Conservation (phyloP, 2,888 invertebrate species). For the Amphiduros pacificus region DNA sequence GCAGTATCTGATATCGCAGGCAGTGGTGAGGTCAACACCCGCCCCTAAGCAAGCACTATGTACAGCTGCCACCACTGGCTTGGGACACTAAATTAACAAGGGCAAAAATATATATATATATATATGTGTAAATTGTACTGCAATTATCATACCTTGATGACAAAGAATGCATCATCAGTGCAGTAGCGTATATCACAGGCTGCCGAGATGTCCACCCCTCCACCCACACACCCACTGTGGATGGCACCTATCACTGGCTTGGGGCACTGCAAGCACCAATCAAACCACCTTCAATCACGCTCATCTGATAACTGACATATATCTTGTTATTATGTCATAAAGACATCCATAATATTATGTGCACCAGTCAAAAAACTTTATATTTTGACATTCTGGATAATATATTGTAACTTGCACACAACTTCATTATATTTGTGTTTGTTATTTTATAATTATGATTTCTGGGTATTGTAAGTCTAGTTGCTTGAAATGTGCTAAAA, state of each 20-base stretch:
- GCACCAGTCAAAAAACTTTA: no score
- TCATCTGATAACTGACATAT: no score
- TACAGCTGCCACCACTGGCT: conserved; percentile 86
- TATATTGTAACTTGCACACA: no score
- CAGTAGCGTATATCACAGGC: conserved; percentile 92
- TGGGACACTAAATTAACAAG: conserved; percentile 70
- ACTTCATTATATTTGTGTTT: no score
- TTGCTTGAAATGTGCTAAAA: no score
- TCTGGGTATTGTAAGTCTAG: no score
- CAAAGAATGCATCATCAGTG: conserved; percentile 86
- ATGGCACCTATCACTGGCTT: conserved; percentile 90
- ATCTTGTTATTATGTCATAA: no score
- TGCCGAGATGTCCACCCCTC: conserved; percentile 83
- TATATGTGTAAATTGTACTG: no score
- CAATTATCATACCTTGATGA: conserved; percentile 75
- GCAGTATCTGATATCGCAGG: conserved; percentile 90
- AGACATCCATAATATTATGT: no score
- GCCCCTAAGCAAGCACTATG: conserved; percentile 91
- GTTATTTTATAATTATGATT: no score
- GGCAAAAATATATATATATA: no score
- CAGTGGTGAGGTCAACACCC: conserved; percentile 84
- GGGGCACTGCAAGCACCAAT: conserved; percentile 66
- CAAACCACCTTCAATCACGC: not conserved
- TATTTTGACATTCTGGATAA: no score
- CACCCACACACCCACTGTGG: conserved; percentile 89